phyloP scores from a whole-genome alignment of 2,888 invertebrate genomes.

The Eupithecia pulchellata region DNA sequence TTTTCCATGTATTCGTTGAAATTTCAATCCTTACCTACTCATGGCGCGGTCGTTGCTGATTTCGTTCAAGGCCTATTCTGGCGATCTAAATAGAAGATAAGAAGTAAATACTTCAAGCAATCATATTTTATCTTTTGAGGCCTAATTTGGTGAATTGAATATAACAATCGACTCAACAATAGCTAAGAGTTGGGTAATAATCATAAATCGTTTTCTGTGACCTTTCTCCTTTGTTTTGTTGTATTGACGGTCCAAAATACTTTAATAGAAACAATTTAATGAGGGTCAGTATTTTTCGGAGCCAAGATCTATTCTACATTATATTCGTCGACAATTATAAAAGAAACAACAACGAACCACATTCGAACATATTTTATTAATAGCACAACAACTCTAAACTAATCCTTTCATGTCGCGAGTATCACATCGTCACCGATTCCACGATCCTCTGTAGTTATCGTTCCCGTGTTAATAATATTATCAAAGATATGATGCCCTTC shows the following conservation, averaged over 20 bases:
- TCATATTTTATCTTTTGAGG: neutral
- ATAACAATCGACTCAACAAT: neutral
- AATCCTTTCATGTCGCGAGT: constrained; percentile 66
- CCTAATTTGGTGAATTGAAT: neutral
- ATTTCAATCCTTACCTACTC: neutral
- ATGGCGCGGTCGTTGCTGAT: too few relatives aligned
- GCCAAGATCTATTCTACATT: neutral
- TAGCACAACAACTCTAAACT: constrained; percentile 85
- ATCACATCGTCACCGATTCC: constrained; percentile 79
- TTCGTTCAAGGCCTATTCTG: too few relatives aligned
- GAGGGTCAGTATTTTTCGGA: neutral
- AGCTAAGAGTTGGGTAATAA: neutral
- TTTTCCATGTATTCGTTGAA: neutral
- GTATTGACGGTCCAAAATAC: neutral
- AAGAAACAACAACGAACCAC: constrained; percentile 62
- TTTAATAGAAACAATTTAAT: neutral
- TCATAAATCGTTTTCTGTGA: neutral
- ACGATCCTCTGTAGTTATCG: constrained; percentile 44
- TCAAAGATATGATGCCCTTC: constrained; percentile 79
- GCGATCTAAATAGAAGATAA: too few relatives aligned
- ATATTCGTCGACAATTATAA: constrained; percentile 33
- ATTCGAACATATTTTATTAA: constrained; percentile 84
- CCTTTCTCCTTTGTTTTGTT: neutral
- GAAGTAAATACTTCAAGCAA: neutral
- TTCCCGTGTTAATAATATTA: constrained; percentile 65